Conservation (phyloP, 2,888 invertebrate species). For the Anticlea derivata region DNA sequence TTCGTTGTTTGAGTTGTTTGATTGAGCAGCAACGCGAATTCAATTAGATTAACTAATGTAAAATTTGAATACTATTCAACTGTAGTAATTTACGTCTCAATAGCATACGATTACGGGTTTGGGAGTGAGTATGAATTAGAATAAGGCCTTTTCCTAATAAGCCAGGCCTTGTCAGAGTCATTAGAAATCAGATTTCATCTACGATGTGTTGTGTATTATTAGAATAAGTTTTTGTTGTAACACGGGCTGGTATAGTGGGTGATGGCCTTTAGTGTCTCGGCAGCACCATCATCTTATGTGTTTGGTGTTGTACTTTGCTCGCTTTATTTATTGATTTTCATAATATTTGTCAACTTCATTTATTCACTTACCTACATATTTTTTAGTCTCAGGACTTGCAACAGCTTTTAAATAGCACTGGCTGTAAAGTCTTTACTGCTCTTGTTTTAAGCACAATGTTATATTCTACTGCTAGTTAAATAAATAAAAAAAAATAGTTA, state of each 20-base stretch:
- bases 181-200: not conserved
- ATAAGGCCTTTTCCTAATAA: slow-evolving; percentile 31
- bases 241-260: slow-evolving; percentile 13
- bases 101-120: slow-evolving; percentile 40
- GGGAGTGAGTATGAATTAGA: slow-evolving; percentile 36
- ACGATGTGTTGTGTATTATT: not conserved
- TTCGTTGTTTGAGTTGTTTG: slow-evolving; percentile 26
- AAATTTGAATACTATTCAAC: slow-evolving; percentile 14
- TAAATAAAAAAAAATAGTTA: no score
- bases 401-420: not conserved
- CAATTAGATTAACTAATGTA: not conserved
- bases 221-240: not conserved
- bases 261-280: slow-evolving; percentile 45
- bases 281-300: slow-evolving; percentile 51
- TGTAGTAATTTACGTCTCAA: slow-evolving; percentile 28
- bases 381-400: not conserved
- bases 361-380: not conserved
- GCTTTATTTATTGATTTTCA: no score
- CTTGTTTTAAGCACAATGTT: no score
- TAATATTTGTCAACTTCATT: not conserved
- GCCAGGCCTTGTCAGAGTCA: slow-evolving; percentile 7
- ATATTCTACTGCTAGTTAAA: no score
- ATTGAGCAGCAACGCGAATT: slow-evolving; percentile 37
- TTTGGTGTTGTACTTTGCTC: slow-evolving; percentile 3
- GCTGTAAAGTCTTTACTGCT: no score